Evolutionary conservation across 2,113 vertebrate species (phyloP), one percentile per base, ranked within the genome.

Genomic region (Callocephalon fimbriatum): DNA sequence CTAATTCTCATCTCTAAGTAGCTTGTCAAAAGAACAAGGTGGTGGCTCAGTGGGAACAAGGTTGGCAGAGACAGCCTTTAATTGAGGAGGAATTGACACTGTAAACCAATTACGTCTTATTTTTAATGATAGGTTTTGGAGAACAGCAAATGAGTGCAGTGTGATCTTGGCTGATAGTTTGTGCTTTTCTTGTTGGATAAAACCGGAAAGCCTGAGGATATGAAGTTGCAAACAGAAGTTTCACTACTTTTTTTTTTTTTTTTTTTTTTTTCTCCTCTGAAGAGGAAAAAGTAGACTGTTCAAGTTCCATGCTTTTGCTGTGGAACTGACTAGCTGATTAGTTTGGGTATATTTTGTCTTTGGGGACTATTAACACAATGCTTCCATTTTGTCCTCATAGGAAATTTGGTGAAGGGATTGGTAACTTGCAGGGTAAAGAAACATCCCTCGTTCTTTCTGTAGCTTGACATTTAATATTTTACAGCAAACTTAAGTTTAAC

Each of bases 401-500:
- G 68, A 37, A 56, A 51, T 81, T 51, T 88, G 81, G 37, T 90
- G 53, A 53, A 91, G 92, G 63, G 9, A 15, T 68, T 45, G 74
- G 75, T 91, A 86, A 66, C 66, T 79, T 63, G 10, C 31, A 42
- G 70, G 54, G 53, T 95, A 53, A 65, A 83, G 88, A 40, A 92
- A 62, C 45, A 44, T 88, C 76, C 88, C 81, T 89, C 56, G 3
- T 47, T 92, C 91, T 88, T 96, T 93, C 95, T 40, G 88, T 70
- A 94, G 90, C 86, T 78, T 95, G 93, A 87, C 86, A 95, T 98
- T 98, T 97, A 95, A 97, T 98, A 98, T 98, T 98, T 98, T 97
- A 96, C 88, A 95, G 93, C 93, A 97, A 98, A 98, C 94, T 98
- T 98, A 97, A 97, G 96, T 98, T 96, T 98, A 97, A 95, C 97